Evolutionary conservation across 2,113 vertebrate species (phyloP).

Genomic region (Pseudonaja textilis): DNA sequence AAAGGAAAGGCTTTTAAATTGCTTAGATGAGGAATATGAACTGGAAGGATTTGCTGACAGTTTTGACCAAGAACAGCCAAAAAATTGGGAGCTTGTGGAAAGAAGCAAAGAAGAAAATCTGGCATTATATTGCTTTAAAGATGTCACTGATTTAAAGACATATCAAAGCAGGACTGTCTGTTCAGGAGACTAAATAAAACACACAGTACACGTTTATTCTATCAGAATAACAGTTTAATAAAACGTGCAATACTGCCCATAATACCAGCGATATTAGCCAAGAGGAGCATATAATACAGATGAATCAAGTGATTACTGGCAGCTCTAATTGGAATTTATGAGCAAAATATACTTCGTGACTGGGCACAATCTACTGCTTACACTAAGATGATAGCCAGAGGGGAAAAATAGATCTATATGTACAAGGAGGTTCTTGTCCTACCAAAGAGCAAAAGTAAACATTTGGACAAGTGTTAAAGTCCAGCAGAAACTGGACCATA

Average conservation of each 20-base stretch:
- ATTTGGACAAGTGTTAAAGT: not conserved
- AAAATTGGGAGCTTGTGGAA: not conserved
- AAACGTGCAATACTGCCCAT: not conserved
- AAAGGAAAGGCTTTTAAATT: not conserved
- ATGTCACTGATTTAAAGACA: not conserved
- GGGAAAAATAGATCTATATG: not conserved
- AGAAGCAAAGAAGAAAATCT: not conserved
- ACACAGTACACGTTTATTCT: not conserved
- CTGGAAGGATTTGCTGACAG: not conserved
- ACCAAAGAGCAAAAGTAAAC: not conserved
- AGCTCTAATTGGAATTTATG: not conserved
- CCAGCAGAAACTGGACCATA: not conserved
- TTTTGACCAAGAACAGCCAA: not conserved
- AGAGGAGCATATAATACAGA: not conserved
- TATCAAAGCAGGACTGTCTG: not conserved
- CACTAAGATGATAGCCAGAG: not conserved
- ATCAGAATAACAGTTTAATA: slow-evolving; percentile 7
- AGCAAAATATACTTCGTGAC: not conserved
- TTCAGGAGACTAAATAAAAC: not conserved
- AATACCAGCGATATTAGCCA: not conserved
- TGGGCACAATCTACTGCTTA: not conserved
- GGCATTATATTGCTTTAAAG: not conserved
- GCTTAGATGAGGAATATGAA: not conserved
- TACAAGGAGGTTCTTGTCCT: not conserved
- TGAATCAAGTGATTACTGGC: not conserved